Percentiles rank a stretch among this genome's conserved stretches.
phyloP scores from a whole-genome alignment of 1,140 invertebrate genomes.

The Dreissena polymorpha region DNA sequence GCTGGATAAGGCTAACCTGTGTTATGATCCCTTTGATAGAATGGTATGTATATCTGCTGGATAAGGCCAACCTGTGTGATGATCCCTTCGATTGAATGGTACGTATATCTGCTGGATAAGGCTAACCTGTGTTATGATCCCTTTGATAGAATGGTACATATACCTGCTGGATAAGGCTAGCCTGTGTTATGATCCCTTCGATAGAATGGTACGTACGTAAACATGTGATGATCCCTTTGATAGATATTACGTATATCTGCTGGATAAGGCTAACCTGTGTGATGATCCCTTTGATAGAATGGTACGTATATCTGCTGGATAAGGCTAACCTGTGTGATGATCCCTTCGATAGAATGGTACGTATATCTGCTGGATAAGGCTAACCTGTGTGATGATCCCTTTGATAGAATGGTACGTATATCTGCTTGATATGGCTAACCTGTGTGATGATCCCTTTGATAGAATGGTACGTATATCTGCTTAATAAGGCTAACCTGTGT shows the following conservation, averaged over 20 bases:
- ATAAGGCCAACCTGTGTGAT: conserved; percentile 74
- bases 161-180: conserved; percentile 76
- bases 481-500: conserved; percentile 75
- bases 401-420: conserved; percentile 76
- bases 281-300: conserved; percentile 78
- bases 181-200: conserved; percentile 75
- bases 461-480: conserved; percentile 75
- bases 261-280: conserved; percentile 75
- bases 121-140: conserved; percentile 75
- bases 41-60: conserved; percentile 76
- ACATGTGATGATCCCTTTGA: conserved; percentile 76
- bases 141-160: conserved; percentile 76
- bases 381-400: conserved; percentile 74
- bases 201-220: conserved; percentile 76
- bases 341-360: conserved; percentile 77
- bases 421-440: conserved; percentile 76
- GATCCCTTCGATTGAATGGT: conserved; percentile 79
- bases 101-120: conserved; percentile 74
- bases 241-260: conserved; percentile 74
- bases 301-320: conserved; percentile 75
- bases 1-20: conserved; percentile 75
- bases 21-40: conserved; percentile 76
- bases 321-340: conserved; percentile 75
- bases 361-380: conserved; percentile 76
- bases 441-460: conserved; percentile 76